Base-by-base conservation (phyloP, 1,140 invertebrate genomes). In the Macrosteles quadrilineatus region DNA sequence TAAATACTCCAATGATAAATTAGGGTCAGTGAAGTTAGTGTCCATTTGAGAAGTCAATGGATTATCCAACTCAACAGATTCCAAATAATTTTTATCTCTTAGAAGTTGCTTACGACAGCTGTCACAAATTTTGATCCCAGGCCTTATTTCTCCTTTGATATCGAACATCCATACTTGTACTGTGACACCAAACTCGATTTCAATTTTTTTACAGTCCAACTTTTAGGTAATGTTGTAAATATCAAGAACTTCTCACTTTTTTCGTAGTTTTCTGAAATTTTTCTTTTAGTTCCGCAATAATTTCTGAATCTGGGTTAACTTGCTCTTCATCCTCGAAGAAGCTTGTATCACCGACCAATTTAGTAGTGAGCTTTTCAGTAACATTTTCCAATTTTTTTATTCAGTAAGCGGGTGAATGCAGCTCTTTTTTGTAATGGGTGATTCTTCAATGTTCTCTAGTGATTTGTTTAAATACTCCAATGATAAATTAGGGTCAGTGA, bases 391-490 rank as follows among this genome's bases (percentile, higher is more conserved):
- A 31, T 27, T 59, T 59, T 29, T 59, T n/a, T n/a, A n/a, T 59
- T 25, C 29, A 12, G 29, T 59, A 59, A 31, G 9, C n/a, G 12
- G 14, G 2, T 59, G 29, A 14, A 6, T 25, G 55, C 23, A 27
- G 12, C 21, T n/a, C 27, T 31, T 59, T 59, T 19, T 59, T 23
- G 9, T 27, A n/a, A 59, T 14, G 2, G 27, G 19, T 59, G 19
- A 27, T 31, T 59, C 4, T 31, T 31, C 55, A 59, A 59, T 59
- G 27, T 29, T 27, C n/a, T 2, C 3, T 2, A 59, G 55, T 12
- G 55, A 59, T 59, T 59, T 59, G 55, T 59, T 59, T 59, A 59
- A 59, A 59, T 59, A 59, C 9, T 59, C 55, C 27, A 59, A 59
- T 50, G 47, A 50, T 50, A 50, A 50, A 50, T 50, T n/a, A 50